Base-by-base conservation (phyloP, 1,140 invertebrate genomes). In the Trichonephila clavata region DNA sequence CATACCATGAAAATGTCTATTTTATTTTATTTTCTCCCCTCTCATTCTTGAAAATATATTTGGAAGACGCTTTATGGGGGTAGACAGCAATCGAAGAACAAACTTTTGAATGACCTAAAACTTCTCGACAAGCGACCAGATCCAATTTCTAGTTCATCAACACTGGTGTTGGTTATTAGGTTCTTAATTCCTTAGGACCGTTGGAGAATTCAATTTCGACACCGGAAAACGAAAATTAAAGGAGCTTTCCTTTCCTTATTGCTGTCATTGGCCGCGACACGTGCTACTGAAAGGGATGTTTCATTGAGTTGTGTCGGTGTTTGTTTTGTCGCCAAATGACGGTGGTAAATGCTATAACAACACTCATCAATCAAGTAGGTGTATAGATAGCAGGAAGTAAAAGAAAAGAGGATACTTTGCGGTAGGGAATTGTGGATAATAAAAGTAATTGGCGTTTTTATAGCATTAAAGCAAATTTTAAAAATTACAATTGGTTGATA, bases 211-310 rank as follows among this genome's bases (percentile, higher is more conserved):
- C 60, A 63, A 63, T 63, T 87, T 87, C 14, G 86, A 20, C 32
- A 87, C 86, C 86, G 86, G 86, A 87, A 87, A 87, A 63, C 60
- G 27, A 87, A 87, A 63, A 87, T 87, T 87, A 63, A 63, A 87
- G 32, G 81, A 83, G 81, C 81, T 21, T 57, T 57, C 16, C 16
- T 50, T 50, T 50, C 43, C 50, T 24, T 57, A 16, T 27, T 32
- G 27, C 27, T 7, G 27, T 77, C 27, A 77, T 77, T 77, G 71
- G 71, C 32, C 71, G 18, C 4, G 71, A 39, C 71, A 39, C 71
- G 71, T 39, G 71, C 24, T 32, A 6, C 13, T 27, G 18, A 14
- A 39, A 1, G 4, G 71, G 32, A 77, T 32, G 2, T 77, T 24
- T 39, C 71, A 32, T 20, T 32, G 32, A 39, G 71, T 39, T 50